These are phyloP conservation scores for Cydia splendana DNA, from an alignment of 1,140 invertebrate species.

Conservation along the genomic window DNA sequence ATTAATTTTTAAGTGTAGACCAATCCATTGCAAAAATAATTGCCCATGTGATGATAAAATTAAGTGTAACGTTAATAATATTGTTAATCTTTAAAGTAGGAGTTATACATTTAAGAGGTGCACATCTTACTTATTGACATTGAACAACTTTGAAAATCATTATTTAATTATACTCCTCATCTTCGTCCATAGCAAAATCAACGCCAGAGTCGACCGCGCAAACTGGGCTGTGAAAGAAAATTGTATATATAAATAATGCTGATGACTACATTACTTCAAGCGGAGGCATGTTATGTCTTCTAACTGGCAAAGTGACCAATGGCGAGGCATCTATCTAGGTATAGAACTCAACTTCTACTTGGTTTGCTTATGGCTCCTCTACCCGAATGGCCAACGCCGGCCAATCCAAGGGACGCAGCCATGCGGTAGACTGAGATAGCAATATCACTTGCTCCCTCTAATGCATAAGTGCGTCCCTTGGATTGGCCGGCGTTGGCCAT, in stretches of 20 bases:
- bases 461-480: no score
- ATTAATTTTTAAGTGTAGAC: neutral
- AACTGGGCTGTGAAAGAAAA: constrained; percentile 82
- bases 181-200: constrained; percentile 89
- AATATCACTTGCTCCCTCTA: no score
- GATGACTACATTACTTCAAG: neutral
- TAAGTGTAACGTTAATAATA: neutral
- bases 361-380: no score
- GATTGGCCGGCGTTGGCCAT: no score
- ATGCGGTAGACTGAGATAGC: no score
- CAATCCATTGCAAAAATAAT: neutral
- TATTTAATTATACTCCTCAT: constrained; percentile 80
- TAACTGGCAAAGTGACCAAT: no score
- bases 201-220: constrained; percentile 87
- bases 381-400: no score
- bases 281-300: neutral
- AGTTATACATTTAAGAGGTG: neutral
- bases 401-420: no score
- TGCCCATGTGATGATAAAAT: neutral
- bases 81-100: neutral
- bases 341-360: no score
- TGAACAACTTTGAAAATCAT: constrained; percentile 8
- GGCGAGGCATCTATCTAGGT: no score
- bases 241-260: constrained; percentile 44
- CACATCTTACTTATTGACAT: constrained; percentile 6